phyloP scores from a whole-genome alignment of 2,888 invertebrate genomes.

The Bombylius discolor region DNA sequence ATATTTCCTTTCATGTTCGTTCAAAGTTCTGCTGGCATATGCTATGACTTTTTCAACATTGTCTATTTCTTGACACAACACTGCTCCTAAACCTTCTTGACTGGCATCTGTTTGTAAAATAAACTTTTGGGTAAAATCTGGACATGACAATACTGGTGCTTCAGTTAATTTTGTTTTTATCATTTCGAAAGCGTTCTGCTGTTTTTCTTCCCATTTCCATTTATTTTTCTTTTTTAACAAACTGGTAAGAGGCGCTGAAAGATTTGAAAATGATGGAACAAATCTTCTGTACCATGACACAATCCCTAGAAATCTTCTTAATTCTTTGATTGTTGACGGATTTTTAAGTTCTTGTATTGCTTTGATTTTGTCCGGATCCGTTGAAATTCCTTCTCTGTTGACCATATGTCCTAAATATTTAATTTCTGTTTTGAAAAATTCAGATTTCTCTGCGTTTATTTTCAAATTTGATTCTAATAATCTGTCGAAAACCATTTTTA shows the following conservation, averaged over 20 bases:
- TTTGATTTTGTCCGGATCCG: constrained; percentile 2
- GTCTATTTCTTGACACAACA: background rate
- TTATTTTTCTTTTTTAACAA: background rate
- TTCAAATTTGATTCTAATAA: background rate
- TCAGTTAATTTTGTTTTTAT: background rate
- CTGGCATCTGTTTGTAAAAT: background rate
- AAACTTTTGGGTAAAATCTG: constrained; percentile 1
- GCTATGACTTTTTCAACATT: constrained; percentile 12
- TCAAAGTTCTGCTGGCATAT: constrained; percentile 4
- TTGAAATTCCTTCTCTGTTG: background rate
- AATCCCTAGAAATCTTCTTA: no score
- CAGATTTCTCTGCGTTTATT: background rate
- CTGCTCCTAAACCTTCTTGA: no score
- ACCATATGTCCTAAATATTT: constrained; percentile 5
- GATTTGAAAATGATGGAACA: background rate
- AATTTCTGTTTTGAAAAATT: background rate
- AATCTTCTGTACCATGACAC: constrained; percentile 3
- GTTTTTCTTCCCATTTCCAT: background rate
- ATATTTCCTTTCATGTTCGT: background rate
- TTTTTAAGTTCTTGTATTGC: background rate
- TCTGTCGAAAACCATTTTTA: background rate
- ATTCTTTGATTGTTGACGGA: background rate
- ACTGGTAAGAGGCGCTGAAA: background rate
- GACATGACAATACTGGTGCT: constrained; percentile 1
- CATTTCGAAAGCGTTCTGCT: background rate